These are phyloP conservation scores for Planococcus citri DNA, from an alignment of 1,140 invertebrate genomes.

Conservation along the genomic window DNA sequence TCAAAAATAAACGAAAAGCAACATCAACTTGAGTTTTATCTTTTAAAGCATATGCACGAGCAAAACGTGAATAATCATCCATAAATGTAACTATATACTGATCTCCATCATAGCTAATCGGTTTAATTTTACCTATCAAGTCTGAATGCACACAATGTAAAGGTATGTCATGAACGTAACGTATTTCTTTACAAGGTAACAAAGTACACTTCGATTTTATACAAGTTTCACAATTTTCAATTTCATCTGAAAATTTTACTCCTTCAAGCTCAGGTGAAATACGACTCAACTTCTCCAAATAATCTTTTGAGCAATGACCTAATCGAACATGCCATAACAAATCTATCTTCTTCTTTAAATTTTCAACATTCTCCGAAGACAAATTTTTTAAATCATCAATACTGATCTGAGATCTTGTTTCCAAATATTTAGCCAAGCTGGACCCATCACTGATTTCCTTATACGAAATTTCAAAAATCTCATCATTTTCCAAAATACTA, in stretches of 20 bases:
- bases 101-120: neutral
- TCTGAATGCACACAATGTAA: slow-evolving; percentile 5
- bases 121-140: neutral
- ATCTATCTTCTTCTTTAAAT: neutral
- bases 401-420: neutral
- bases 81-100: neutral
- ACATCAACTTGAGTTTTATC: neutral
- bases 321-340: neutral
- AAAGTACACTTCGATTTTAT: neutral
- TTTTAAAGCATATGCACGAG: neutral
- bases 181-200: neutral
- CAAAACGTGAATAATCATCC: neutral
- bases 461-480: neutral
- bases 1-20: neutral
- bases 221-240: neutral
- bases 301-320: neutral
- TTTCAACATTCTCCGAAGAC: neutral
- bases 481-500: neutral
- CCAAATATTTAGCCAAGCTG: neutral
- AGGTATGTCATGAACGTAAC: neutral
- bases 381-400: neutral
- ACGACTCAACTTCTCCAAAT: neutral
- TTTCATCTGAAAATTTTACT: neutral
- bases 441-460: neutral
- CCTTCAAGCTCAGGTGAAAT: neutral